Conservation (phyloP, 37 sponge, comb jelly and placozoan genomes). For the Halichondria panicea region DNA sequence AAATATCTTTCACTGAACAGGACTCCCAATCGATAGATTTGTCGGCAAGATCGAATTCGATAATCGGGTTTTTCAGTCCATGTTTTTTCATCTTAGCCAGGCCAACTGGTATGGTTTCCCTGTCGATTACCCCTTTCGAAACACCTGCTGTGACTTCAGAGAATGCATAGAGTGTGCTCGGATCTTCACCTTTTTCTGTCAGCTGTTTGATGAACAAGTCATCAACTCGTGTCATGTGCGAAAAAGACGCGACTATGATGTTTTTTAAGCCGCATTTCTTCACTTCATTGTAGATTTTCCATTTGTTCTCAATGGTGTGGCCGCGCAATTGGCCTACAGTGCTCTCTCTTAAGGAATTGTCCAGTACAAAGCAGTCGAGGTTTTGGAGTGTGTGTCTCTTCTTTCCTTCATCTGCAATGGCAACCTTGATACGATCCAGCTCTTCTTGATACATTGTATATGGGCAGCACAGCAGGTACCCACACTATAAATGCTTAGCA, state of each 20-base stretch:
- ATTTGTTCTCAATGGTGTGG: conserved; percentile 85
- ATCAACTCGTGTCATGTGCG: conserved; percentile 76
- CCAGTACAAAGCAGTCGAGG: conserved; percentile 82
- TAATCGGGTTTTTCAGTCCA: conserved; percentile 57
- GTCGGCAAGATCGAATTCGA: conserved; percentile 71
- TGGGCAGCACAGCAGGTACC: too few species aligned
- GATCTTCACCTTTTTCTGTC: conserved; percentile 49
- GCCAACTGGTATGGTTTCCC: conserved; percentile 53
- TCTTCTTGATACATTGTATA: too few species aligned
- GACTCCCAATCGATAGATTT: conserved; percentile 39
- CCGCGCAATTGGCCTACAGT: conserved; percentile 85
- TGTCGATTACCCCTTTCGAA: conserved; percentile 36
- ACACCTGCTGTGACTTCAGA: conserved; percentile 70
- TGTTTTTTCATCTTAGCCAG: conserved; percentile 73
- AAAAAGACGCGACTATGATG: conserved; percentile 80
- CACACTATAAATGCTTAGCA: too few species aligned
- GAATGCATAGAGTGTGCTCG: conserved; percentile 60
- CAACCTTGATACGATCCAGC: too few species aligned
- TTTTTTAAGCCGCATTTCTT: conserved; percentile 72
- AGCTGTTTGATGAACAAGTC: conserved; percentile 74
- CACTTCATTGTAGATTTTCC: conserved; percentile 64
- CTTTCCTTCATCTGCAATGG: neutral
- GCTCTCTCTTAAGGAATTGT: conserved; percentile 92
- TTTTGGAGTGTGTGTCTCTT: conserved; percentile 55
- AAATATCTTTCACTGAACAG: conserved; percentile 62